Base-by-base conservation (phyloP, 2,797 vertebrate genomes). In the Tympanoctomys barrerae region DNA sequence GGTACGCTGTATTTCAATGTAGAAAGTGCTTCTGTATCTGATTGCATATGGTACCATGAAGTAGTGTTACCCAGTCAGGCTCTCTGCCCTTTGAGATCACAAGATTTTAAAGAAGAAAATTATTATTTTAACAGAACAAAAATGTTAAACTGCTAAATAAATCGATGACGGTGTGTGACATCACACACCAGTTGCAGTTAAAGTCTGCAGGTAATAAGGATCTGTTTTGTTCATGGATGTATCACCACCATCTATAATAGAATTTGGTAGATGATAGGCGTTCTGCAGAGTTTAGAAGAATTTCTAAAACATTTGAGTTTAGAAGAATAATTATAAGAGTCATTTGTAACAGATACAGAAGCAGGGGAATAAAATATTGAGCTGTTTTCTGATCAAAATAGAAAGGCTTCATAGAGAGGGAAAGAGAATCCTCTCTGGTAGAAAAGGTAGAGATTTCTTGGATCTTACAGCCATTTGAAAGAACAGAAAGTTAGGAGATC, bases 1-100 rank as follows among this genome's bases (percentile, higher is more conserved):
- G 99, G 99, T 99, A 99, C 7, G 70, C 70, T 42, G 10, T 73
- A 19, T 70, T 66, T 54, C 33, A 10, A 2, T 49, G 6, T 81
- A 33, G 24, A 70, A 54, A 28, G 89, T 66, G 31, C 18, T 78
- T 73, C n/a, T 6, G 12, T 77, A 49, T 31, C 64, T 87, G 68
- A 28, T 83, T 66, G 39, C 8, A 36, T n/a, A n/a, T 39, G 26
- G 18, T 71, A 11, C 42, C 13, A 7, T 68, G 57, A 90, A 26
- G 54, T 71, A 18, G 71, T 85, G 87, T 42, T 54, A 87, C 85
- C 88, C 28, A 31, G 39, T 70, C 54, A 79, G 62, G 39, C 89
- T 70, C 75, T 90, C 80, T 95, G 92, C 66, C 70, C 88, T 90
- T 46, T 33, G 64, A 92, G 22, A 64, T 64, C 73, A 26, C 4